Base-by-base conservation (phyloP, 2,113 vertebrate genomes). In the Psettodes erumei region DNA sequence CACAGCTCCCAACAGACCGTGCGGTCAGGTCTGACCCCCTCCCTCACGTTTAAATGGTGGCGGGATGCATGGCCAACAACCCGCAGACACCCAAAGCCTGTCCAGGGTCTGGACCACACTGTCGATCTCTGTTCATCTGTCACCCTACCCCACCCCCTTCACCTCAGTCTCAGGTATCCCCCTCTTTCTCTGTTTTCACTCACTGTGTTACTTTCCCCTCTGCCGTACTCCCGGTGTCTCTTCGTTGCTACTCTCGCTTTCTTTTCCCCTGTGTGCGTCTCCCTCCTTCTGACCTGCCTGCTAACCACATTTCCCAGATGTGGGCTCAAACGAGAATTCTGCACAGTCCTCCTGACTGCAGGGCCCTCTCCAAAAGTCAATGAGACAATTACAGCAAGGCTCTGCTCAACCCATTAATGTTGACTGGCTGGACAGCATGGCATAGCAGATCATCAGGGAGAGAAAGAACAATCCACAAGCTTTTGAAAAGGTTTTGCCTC, bases 1-100 rank as follows among this genome's bases (percentile, higher is more conserved):
- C 75, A 54, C 79, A 79, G 84, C 60, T 90, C 86, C 81, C 89
- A 80, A 21, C 79, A 77, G 86, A 76, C 63, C 3, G 18, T 87
- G 86, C 3, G 64, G 84, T 87, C 65, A 77, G 67, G 76, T 65
- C 55, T 32, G 28, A 73, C 45, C 56, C n/a, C 68, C 51, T 65
- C 70, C 48, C 55, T 72, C 71, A 56, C 71, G 75, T 73, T 86
- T 71, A 71, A 70, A 74, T 40, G 76, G 48, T 79, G 69, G 64
- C 37, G 8, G 63, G 83, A 61, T 45, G 81, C 66, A 74, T 15
- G 37, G 51, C 73, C 76, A 82, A 85, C 65, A 87, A 84, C 50
- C 83, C 74, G 53, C 79, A 76, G 59, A 75, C 65, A 84, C 67
- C 37, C 59, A 48, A 18, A 77, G 40, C 53, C 58, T 70, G 32